Evolutionary conservation across 2,113 vertebrate genomes (phyloP).

Genomic region (Syngnathus floridae): DNA sequence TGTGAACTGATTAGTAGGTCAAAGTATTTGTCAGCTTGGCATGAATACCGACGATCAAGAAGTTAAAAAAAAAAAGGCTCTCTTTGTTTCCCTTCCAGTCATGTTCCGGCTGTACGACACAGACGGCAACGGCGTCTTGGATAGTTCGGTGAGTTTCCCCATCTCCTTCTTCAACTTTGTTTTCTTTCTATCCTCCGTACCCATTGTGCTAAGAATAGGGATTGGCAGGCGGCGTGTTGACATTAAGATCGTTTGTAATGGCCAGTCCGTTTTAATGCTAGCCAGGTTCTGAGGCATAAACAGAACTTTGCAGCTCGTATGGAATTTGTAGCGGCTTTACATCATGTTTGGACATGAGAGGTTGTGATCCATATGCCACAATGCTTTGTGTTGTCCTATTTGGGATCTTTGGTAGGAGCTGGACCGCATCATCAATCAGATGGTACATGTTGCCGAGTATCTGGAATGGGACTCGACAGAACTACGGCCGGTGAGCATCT

Average conservation of each 20-base stretch:
- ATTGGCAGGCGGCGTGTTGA: slow-evolving; percentile 22
- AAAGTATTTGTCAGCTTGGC: too few relatives aligned
- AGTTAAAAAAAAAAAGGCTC: slow-evolving; percentile 13
- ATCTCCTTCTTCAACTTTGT: background rate
- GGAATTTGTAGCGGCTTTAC: background rate
- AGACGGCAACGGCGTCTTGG: slow-evolving; percentile 85
- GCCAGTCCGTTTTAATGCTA: slow-evolving; percentile 17
- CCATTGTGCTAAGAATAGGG: slow-evolving; percentile 24
- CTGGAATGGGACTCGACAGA: slow-evolving; percentile 93
- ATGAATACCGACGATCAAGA: too few relatives aligned
- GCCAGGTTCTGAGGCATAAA: slow-evolving; percentile 1
- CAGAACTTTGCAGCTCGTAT: background rate
- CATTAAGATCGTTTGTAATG: slow-evolving; percentile 24
- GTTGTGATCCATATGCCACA: background rate
- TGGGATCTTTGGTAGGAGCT: slow-evolving; percentile 72
- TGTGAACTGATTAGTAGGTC: too few relatives aligned
- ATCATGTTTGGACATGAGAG: background rate
- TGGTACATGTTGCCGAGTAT: slow-evolving; percentile 92
- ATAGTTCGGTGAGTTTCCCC: slow-evolving; percentile 81
- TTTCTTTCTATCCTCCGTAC: background rate
- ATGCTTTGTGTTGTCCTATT: background rate
- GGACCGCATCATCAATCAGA: slow-evolving; percentile 90
- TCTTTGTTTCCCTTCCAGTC: slow-evolving; percentile 69
- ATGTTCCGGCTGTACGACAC: slow-evolving; percentile 94
- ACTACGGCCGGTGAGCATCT: slow-evolving; percentile 73